Conservation (phyloP, 2,113 vertebrate genomes). For the Mus spicilegus region DNA sequence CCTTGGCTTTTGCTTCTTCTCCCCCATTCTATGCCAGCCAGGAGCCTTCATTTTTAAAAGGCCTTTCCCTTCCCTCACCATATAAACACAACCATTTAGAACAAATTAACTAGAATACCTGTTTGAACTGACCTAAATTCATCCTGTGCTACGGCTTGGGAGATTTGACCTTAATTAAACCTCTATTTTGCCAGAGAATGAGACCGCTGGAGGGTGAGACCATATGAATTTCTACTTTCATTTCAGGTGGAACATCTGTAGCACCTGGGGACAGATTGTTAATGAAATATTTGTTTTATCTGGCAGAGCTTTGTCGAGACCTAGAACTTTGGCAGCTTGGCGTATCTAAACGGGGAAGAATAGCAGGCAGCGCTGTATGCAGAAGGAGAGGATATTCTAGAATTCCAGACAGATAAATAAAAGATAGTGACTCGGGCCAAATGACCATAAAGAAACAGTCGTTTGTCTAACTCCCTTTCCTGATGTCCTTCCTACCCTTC, state of each 20-base stretch:
- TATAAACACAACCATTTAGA: conserved; percentile 81
- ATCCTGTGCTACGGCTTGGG: conserved; percentile 74
- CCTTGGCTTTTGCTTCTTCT: background rate
- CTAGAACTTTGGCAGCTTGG: conserved; percentile 75
- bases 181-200: conserved; percentile 80
- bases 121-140: conserved; percentile 81
- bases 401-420: conserved; percentile 13
- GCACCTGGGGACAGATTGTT: conserved; percentile 79
- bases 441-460: background rate
- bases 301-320: conserved; percentile 62
- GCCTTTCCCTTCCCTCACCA: conserved; percentile 47
- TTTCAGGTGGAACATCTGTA: conserved; percentile 81
- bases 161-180: conserved; percentile 83
- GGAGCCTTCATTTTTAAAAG: conserved; percentile 58
- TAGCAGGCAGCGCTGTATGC: background rate
- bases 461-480: background rate
- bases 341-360: conserved; percentile 54
- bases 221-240: conserved; percentile 82
- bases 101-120: conserved; percentile 82
- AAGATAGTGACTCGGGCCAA: background rate
- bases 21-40: background rate
- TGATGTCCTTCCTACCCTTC: background rate
- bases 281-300: conserved; percentile 83
- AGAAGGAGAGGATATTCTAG: background rate
- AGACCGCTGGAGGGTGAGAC: conserved; percentile 80